Conservation (phyloP, 2,888 invertebrate genomes). For the Orthosia cruda region DNA sequence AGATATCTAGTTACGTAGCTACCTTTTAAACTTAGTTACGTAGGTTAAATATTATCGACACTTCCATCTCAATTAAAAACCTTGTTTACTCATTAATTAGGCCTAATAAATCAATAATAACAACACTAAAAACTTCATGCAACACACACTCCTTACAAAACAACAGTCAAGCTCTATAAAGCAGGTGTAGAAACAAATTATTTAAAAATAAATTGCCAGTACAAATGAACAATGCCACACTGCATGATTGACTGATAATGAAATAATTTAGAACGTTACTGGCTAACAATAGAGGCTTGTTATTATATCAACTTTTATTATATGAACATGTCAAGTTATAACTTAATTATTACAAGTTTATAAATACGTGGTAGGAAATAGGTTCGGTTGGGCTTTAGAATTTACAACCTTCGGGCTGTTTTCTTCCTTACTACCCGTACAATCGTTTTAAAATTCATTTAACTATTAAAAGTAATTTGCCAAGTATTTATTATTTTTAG, state of each 20-base stretch:
- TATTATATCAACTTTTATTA: conserved; percentile 23
- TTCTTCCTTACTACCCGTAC: neutral
- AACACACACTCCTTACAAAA: conserved; percentile 53
- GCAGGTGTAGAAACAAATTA: conserved; percentile 55
- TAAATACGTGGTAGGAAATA: conserved; percentile 11
- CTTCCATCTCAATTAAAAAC: conserved; percentile 46
- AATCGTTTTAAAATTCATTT: neutral
- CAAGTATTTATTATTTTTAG: no score
- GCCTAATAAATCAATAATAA: conserved; percentile 56
- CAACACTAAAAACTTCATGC: conserved; percentile 34
- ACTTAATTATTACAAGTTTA: conserved; percentile 42
- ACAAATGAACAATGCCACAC: conserved; percentile 37
- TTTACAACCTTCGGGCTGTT: neutral
- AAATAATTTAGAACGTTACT: conserved; percentile 23
- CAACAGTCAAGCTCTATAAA: conserved; percentile 61
- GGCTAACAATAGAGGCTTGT: conserved; percentile 26
- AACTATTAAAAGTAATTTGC: neutral
- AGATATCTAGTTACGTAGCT: conserved; percentile 1
- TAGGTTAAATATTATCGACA: conserved; percentile 27
- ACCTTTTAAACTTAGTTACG: neutral
- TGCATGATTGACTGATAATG: conserved; percentile 40
- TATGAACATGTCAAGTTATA: conserved; percentile 27
- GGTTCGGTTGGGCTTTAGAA: neutral
- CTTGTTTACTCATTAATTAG: conserved; percentile 29
- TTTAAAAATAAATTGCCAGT: conserved; percentile 55